Evolutionary conservation across 64 coral and sea anemone species (phyloP).

Genomic region (Porites lutea): DNA sequence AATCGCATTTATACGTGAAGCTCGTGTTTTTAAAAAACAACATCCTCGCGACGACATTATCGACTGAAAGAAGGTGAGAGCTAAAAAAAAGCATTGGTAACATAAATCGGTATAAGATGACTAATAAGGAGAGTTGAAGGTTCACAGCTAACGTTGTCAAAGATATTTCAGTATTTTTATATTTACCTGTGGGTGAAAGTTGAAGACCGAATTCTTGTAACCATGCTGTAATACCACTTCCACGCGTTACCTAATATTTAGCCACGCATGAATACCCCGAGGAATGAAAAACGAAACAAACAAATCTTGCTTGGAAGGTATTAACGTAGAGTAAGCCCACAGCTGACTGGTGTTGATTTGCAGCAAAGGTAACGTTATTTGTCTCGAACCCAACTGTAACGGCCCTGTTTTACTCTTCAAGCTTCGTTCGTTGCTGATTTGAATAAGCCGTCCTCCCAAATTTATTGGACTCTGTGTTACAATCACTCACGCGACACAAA

Average conservation of each 20-base stretch:
- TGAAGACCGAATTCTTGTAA: slow-evolving; percentile 29
- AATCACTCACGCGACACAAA: not conserved
- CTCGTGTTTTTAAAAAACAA: not conserved
- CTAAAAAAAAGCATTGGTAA: not conserved
- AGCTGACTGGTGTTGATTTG: not conserved
- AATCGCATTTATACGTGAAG: not conserved
- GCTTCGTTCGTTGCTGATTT: not conserved
- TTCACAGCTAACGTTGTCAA: not conserved
- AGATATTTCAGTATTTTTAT: not conserved
- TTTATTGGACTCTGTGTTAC: slow-evolving; percentile 17
- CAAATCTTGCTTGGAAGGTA: not conserved
- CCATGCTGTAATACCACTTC: not conserved
- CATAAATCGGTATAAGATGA: not conserved
- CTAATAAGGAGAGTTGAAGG: not conserved
- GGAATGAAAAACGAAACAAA: not conserved
- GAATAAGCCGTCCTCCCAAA: not conserved
- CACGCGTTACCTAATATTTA: not conserved
- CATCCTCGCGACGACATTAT: not conserved
- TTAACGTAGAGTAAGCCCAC: no score
- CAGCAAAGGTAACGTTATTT: not conserved
- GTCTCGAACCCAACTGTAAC: not conserved
- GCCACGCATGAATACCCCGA: not conserved
- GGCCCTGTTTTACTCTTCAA: not conserved
- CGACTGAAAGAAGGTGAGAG: not conserved
- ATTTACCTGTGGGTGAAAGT: slow-evolving; percentile 54